Percentiles rank a stretch among this genome's conserved stretches.
Evolutionary conservation across 2,797 vertebrate species (phyloP).

Genomic region (Acipenser ruthenus): DNA sequence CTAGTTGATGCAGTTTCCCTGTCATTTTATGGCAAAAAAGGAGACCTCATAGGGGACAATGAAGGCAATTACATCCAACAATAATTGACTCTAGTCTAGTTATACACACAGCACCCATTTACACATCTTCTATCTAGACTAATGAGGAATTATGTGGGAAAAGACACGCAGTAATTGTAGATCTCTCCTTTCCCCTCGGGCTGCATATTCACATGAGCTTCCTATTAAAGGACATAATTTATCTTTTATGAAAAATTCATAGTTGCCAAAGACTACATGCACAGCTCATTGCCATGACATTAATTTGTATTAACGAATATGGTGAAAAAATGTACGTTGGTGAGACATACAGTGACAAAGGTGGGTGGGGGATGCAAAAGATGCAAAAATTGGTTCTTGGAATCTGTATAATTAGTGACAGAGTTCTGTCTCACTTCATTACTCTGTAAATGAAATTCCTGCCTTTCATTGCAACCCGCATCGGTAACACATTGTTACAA

Average conservation of each 20-base stretch:
- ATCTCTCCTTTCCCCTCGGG: conserved; percentile 39
- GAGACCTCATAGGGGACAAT: conserved; percentile 63
- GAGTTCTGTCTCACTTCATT: not conserved
- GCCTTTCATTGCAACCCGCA: conserved; percentile 6
- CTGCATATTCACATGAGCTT: conserved; percentile 39
- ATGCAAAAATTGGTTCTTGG: conserved; percentile 15
- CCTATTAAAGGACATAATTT: conserved; percentile 73
- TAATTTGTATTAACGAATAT: conserved; percentile 31
- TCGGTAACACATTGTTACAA: conserved; percentile 21
- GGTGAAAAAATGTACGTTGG: conserved; percentile 15
- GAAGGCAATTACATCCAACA: conserved; percentile 64
- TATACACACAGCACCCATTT: conserved; percentile 48
- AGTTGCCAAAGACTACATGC: conserved; percentile 44
- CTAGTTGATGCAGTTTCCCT: no score
- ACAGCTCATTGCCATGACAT: conserved; percentile 48
- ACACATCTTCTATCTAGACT: conserved; percentile 54
- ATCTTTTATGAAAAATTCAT: conserved; percentile 65
- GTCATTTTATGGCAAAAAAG: conserved; percentile 25
- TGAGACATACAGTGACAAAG: conserved; percentile 5
- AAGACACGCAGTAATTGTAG: conserved; percentile 55
- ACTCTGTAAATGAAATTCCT: conserved; percentile 5
- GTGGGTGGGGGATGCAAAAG: conserved; percentile 1
- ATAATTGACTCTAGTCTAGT: conserved; percentile 54
- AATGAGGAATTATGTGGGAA: conserved; percentile 50
- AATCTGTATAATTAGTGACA: conserved; percentile 15